Evolutionary conservation across 2,888 invertebrate species (phyloP).

Genomic region (Ptychoptera albimana): DNA sequence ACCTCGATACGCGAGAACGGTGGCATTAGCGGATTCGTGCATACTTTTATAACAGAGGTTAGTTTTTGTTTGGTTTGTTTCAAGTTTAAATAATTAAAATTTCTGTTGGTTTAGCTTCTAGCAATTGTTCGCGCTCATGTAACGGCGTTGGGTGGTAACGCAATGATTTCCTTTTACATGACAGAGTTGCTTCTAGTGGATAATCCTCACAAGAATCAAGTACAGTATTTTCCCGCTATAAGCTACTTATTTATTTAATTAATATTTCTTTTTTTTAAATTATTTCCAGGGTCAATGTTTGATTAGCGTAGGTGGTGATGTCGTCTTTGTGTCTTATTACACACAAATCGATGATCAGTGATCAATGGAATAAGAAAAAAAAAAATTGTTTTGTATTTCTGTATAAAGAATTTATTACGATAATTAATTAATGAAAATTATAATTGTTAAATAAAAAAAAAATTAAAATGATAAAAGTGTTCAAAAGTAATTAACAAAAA

Average conservation of each 20-base stretch:
- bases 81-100: background rate
- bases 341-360: constrained; percentile 31
- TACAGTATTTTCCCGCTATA: constrained; percentile 26
- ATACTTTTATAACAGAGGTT: constrained; percentile 82
- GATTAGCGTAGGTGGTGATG: constrained; percentile 90
- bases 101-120: constrained; percentile 36
- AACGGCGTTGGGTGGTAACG: constrained; percentile 84
- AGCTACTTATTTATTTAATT: background rate
- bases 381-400: too few species aligned
- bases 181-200: constrained; percentile 80
- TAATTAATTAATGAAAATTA: too few species aligned
- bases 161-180: constrained; percentile 86
- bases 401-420: too few species aligned
- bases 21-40: constrained; percentile 86
- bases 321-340: constrained; percentile 65
- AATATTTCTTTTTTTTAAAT: background rate
- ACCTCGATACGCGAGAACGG: constrained; percentile 83
- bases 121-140: constrained; percentile 90
- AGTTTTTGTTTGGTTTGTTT: constrained; percentile 4
- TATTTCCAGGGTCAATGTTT: constrained; percentile 75
- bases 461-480: too few species aligned
- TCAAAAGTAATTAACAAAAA: too few species aligned
- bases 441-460: too few species aligned
- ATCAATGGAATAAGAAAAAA: constrained; percentile 12
- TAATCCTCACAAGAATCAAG: constrained; percentile 94